A percentile compares a stretch with the other conserved stretches of the same genome.
These are phyloP conservation scores for Elmis aenea DNA, from an alignment of 2,888 invertebrate genomes.

Conservation along the genomic window DNA sequence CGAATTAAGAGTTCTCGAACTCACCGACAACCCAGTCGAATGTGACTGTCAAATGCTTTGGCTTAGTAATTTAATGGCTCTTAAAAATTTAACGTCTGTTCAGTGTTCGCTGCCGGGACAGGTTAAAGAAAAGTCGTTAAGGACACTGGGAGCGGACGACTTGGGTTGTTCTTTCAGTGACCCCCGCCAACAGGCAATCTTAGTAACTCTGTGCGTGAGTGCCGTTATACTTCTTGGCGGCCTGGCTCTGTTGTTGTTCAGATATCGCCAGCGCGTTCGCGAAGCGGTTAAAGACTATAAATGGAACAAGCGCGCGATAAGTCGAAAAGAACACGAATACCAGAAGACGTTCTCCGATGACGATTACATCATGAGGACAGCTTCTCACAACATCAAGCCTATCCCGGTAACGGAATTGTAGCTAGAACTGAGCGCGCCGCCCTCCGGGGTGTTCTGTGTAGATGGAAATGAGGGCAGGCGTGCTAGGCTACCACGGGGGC, in stretches of 20 bases:
- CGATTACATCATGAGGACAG: constrained; percentile 71
- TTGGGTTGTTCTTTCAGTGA: constrained; percentile 78
- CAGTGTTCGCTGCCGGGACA: constrained; percentile 71
- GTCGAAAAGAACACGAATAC: constrained; percentile 80
- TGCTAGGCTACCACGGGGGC: constrained; percentile 38
- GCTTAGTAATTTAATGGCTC: constrained; percentile 68
- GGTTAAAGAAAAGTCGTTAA: constrained; percentile 64
- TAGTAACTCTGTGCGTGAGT: constrained; percentile 69
- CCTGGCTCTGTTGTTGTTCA: constrained; percentile 68
- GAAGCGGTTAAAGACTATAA: constrained; percentile 79
- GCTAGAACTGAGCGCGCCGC: constrained; percentile 93
- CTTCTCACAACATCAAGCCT: constrained; percentile 57
- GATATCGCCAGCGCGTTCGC: constrained; percentile 74
- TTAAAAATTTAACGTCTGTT: constrained; percentile 61
- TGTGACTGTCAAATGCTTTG: constrained; percentile 79
- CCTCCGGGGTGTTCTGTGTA: constrained; percentile 69
- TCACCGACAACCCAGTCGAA: constrained; percentile 76
- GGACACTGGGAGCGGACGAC: constrained; percentile 66
- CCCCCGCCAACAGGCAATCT: constrained; percentile 72
- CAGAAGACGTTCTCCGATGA: constrained; percentile 87
- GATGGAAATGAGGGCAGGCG: constrained; percentile 46
- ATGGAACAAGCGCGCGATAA: constrained; percentile 68
- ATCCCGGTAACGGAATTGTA: constrained; percentile 91
- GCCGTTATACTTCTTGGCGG: constrained; percentile 68
- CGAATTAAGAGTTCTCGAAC: constrained; percentile 68